phyloP scores from a whole-genome alignment of 2,797 vertebrate genomes.

The Linurgus olivaceus region DNA sequence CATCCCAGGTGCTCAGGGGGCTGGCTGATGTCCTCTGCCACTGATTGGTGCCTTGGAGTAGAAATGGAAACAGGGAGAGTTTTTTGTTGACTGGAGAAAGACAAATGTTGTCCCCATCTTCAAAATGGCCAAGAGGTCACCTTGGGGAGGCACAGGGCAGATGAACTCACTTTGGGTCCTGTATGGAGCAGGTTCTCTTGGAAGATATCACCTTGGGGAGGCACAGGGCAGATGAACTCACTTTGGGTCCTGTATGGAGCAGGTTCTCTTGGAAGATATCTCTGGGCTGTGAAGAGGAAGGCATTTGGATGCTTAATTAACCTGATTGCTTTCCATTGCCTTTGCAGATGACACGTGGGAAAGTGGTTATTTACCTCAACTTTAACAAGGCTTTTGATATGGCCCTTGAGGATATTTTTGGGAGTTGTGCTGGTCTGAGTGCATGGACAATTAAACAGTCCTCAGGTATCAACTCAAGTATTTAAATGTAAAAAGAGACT shows the following conservation, averaged over 20 bases:
- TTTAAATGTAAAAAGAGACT: background rate
- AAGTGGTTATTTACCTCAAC: background rate
- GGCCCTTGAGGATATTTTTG: background rate
- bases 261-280: background rate
- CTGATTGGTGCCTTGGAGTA: background rate
- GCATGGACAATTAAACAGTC: background rate
- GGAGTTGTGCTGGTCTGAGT: background rate
- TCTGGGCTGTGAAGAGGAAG: background rate
- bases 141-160: background rate
- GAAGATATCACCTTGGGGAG: background rate
- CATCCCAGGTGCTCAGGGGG: background rate
- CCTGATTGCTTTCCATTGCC: background rate
- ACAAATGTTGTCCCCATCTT: background rate
- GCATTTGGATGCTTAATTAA: background rate
- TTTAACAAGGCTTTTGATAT: background rate
- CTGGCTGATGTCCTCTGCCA: background rate
- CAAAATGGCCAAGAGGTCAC: background rate
- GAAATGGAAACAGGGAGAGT: background rate
- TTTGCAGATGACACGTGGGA: background rate
- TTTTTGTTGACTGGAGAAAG: background rate
- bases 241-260: background rate
- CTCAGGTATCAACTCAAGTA: background rate
- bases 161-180: rapidly evolving
- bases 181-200: background rate
- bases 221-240: rapidly evolving